These are phyloP conservation scores for Pocillopora grandis DNA, from an alignment of 92 coral and sea anemone genomes.

Conservation along the genomic window DNA sequence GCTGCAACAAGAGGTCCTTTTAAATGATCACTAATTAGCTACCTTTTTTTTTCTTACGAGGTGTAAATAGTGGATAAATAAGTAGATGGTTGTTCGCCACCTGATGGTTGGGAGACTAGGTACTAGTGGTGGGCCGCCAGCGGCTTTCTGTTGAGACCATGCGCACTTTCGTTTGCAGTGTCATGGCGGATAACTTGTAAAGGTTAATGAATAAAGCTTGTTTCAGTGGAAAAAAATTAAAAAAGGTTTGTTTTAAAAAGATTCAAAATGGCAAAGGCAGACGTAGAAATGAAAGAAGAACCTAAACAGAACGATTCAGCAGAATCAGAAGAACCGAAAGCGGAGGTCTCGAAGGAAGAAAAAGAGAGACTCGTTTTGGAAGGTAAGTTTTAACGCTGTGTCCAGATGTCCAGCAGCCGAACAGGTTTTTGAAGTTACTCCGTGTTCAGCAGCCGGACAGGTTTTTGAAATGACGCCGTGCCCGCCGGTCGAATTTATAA, in stretches of 20 bases:
- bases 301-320: constrained; percentile 43
- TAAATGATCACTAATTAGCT: no score
- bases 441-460: no score
- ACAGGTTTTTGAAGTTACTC: no score
- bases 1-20: no score
- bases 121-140: constrained; percentile 11
- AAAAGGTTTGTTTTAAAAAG: not conserved
- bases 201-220: not conserved
- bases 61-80: no score
- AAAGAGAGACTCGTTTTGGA: constrained; percentile 90
- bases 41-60: no score
- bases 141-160: not conserved
- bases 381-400: constrained; percentile 45
- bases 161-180: constrained; percentile 51
- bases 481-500: no score
- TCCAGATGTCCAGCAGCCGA: no score
- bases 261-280: constrained; percentile 67
- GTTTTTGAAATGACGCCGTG: no score
- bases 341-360: constrained; percentile 90
- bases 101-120: no score
- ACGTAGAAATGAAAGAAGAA: constrained; percentile 95
- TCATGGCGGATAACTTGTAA: constrained; percentile 48
- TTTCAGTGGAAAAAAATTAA: not conserved
- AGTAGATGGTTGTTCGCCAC: no score
- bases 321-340: constrained; percentile 68